Percentiles rank a stretch among this genome's conserved stretches.
phyloP scores from a whole-genome alignment of 2,888 invertebrate species.

The Kryphioiulus occultus region DNA sequence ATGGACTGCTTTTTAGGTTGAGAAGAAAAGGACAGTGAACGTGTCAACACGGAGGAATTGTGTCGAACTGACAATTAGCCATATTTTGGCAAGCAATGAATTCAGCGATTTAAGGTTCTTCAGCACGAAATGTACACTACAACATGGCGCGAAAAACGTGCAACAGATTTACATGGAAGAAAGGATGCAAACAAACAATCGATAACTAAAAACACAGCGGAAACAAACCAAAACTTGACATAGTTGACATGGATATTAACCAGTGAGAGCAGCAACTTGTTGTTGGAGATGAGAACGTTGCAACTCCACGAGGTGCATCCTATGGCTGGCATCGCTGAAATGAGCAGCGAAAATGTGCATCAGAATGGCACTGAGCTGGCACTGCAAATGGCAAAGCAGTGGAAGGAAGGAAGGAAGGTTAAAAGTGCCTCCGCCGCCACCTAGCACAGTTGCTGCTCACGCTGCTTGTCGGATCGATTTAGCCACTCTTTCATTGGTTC shows the following conservation, averaged over 20 bases:
- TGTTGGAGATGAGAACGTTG: not conserved
- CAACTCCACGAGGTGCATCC: slow-evolving; percentile 7
- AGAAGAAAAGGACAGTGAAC: no score
- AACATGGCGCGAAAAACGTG: not conserved
- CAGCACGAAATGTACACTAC: not conserved
- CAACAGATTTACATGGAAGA: not conserved
- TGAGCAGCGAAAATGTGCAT: not conserved
- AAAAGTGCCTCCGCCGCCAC: slow-evolving; percentile 35
- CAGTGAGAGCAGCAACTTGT: slow-evolving; percentile 11
- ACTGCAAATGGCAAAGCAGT: slow-evolving; percentile 14
- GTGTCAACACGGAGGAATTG: no score
- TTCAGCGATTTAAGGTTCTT: not conserved
- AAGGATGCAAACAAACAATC: not conserved
- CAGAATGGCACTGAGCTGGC: slow-evolving; percentile 15
- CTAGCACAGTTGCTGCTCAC: slow-evolving; percentile 40
- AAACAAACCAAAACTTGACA: not conserved
- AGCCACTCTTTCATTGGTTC: slow-evolving; percentile 40
- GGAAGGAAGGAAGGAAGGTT: slow-evolving; percentile 28
- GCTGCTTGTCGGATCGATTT: slow-evolving; percentile 22
- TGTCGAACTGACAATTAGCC: not conserved
- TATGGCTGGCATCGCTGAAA: not conserved
- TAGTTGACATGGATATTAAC: not conserved
- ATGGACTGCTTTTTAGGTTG: no score
- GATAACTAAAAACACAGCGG: not conserved
- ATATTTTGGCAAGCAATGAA: not conserved